These are phyloP conservation scores for Rhagophthalmus giganteus DNA, from an alignment of 2,888 invertebrate species.

Conservation along the genomic window DNA sequence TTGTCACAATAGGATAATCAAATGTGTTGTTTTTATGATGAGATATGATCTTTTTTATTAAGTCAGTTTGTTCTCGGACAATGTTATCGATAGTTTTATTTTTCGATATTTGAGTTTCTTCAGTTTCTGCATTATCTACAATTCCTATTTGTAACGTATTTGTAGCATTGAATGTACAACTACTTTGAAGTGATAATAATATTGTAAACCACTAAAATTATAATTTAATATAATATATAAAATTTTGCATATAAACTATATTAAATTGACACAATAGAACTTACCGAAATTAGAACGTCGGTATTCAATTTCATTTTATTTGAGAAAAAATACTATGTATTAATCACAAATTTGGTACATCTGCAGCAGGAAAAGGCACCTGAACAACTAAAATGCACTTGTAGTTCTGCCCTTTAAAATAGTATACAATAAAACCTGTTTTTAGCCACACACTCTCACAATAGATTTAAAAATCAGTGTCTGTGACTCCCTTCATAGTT, in stretches of 20 bases:
- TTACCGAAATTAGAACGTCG: conserved; percentile 21
- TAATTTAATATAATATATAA: not conserved
- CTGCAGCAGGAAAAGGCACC: conserved; percentile 22
- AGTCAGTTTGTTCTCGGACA: conserved; percentile 48
- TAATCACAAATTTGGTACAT: too few species aligned
- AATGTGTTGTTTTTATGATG: conserved; percentile 18
- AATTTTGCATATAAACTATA: not conserved
- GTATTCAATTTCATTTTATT: too few species aligned
- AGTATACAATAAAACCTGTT: conserved; percentile 40
- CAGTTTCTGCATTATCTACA: conserved; percentile 5
- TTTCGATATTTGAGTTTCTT: conserved; percentile 4
- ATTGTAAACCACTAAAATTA: conserved; percentile 12
- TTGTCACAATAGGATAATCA: conserved; percentile 37
- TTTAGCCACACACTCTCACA: conserved; percentile 40
- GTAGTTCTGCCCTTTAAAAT: conserved; percentile 27
- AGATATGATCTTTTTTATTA: conserved; percentile 48
- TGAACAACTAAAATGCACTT: conserved; percentile 27
- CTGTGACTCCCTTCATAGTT: conserved; percentile 55
- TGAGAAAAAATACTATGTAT: too few species aligned
- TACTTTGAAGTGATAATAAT: not conserved
- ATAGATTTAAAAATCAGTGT: conserved; percentile 51
- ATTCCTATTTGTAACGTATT: conserved; percentile 20
- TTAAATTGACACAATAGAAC: conserved; percentile 1
- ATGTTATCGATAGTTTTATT: conserved; percentile 43
- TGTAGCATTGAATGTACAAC: conserved; percentile 3